Percentiles rank a stretch among this genome's conserved stretches.
phyloP scores from a whole-genome alignment of 2,113 vertebrate genomes.

The western clawed frog (Xenopus tropicalis) region UCB_Xtro_10.0 CM004444.2:132589501-132590000 shows the following conservation, averaged over 20 bases:
- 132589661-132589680: conserved; percentile 88
- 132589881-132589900: too few species aligned
- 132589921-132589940: too few species aligned
- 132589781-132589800: neutral
- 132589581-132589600: conserved; percentile 95
- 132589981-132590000: too few species aligned
- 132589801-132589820: neutral
- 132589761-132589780: neutral
- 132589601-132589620: conserved; percentile 87
- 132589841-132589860: too few species aligned
- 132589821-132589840: neutral
- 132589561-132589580: conserved; percentile 44
- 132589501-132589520: neutral
- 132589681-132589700: conserved; percentile 86
- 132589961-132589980: too few species aligned
- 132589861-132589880: too few species aligned
- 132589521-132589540: conserved; percentile 26
- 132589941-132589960: too few species aligned
- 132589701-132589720: conserved; percentile 19
- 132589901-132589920: too few species aligned
- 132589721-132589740: neutral
- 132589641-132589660: conserved; percentile 94
- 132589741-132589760: neutral
- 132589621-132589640: conserved; percentile 93
- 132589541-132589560: neutral